A percentile compares a stretch with the other conserved stretches of the same genome.
phyloP scores from a whole-genome alignment of 2,797 vertebrate species.

The Pempheris klunzingeri region DNA sequence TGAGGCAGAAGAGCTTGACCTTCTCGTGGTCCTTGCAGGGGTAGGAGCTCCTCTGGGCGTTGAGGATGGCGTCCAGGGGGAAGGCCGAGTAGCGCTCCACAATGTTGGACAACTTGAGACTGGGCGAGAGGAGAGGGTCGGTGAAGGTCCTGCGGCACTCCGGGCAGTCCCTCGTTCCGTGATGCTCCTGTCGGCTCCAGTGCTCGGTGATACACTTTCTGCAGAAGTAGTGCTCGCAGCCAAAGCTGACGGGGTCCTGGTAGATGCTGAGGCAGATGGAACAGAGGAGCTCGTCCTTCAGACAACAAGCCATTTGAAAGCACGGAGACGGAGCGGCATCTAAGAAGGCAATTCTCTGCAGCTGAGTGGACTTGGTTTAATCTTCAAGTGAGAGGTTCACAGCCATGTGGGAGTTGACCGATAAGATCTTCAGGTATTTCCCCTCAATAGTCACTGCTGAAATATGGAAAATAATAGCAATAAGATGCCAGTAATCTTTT shows the following conservation, averaged over 20 bases:
- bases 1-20: constrained; percentile 98
- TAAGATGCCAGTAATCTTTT: neutral
- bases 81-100: constrained; percentile 97
- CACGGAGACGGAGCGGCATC: constrained; percentile 69
- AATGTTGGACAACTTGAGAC: constrained; percentile 98
- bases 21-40: constrained; percentile 98
- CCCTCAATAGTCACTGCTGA: constrained; percentile 49
- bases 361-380: constrained; percentile 51
- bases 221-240: constrained; percentile 99
- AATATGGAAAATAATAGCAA: constrained; percentile 39
- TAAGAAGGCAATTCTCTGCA: constrained; percentile 61
- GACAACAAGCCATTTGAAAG: constrained; percentile 93
- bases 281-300: constrained; percentile 98
- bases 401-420: constrained; percentile 50
- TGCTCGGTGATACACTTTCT: constrained; percentile 98
- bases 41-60: constrained; percentile 91
- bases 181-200: constrained; percentile 95
- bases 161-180: constrained; percentile 92
- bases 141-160: constrained; percentile 95
- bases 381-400: constrained; percentile 39
- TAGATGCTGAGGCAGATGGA: constrained; percentile 99
- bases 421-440: constrained; percentile 36
- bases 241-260: constrained; percentile 97
- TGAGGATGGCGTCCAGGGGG: constrained; percentile 95
- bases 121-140: constrained; percentile 93